Evolutionary conservation across 2,888 invertebrate genomes (phyloP).

Genomic region (Ennomos quercinarius): DNA sequence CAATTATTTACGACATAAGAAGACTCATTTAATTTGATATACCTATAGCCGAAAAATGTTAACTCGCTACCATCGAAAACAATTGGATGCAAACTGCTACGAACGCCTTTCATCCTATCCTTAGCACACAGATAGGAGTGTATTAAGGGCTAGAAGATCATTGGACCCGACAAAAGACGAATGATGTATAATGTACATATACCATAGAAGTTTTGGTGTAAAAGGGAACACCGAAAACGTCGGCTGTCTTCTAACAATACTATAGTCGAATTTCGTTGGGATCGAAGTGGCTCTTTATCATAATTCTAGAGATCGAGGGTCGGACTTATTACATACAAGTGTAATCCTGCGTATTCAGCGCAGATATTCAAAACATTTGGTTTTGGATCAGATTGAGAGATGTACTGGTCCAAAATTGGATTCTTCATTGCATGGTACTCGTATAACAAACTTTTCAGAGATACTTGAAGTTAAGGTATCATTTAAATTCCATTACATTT

Average conservation of each 20-base stretch:
- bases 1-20: not conserved
- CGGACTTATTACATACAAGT: slow-evolving; percentile 43
- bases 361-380: slow-evolving; percentile 57
- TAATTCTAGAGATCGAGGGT: slow-evolving; percentile 60
- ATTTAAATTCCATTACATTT: too few species aligned
- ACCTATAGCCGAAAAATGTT: too few species aligned
- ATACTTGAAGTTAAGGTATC: too few species aligned
- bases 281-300: slow-evolving; percentile 59
- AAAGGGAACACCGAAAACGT: slow-evolving; percentile 9
- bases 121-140: too few species aligned
- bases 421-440: not conserved
- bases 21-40: too few species aligned
- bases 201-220: too few species aligned
- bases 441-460: not conserved
- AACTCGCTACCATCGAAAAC: too few species aligned
- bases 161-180: too few species aligned
- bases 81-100: too few species aligned
- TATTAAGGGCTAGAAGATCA: too few species aligned
- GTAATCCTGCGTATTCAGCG: slow-evolving; percentile 48
- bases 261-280: slow-evolving; percentile 53
- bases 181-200: too few species aligned
- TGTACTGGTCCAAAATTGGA: slow-evolving; percentile 18
- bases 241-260: slow-evolving; percentile 38
- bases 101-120: too few species aligned
- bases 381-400: slow-evolving; percentile 37